Base-by-base conservation (phyloP, 2,888 invertebrate genomes). In the Melieria picta region DNA sequence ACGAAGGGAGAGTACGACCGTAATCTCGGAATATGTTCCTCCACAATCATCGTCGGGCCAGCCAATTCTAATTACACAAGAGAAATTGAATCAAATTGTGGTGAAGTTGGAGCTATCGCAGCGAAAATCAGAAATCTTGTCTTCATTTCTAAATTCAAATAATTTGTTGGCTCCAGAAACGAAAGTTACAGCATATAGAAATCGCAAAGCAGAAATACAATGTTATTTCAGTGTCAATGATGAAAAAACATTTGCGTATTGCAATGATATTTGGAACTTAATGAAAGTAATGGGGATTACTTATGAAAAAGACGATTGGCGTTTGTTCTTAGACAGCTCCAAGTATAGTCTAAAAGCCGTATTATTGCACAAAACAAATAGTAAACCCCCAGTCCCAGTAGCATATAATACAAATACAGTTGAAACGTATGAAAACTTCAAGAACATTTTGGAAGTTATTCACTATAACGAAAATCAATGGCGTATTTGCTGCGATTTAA, bases 291-390 rank as follows among this genome's bases (percentile, higher is more conserved):
- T 65, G 45, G n/a, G 56, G n/a, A 42, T 65, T 56, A 65, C 42
- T 30, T 65, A 65, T 56, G 43, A 65, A 56, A 56, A 52, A 45
- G 55, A 65, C 45, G 65, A 65, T 56, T 65, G 56, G 46, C 43
- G 43, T 42, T 45, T 47, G 45, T 61, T 45, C 46, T 45, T 45
- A 7, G 43, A 10, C 10, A 13, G n/a, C 42, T 65, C 65, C 11
- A 7, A 42, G 56, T 42, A 42, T 43, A 65, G 65, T 13, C 56
- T 56, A 52, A 64, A 64, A 52, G 64, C n/a, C 45, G 56, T 65
- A n/a, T n/a, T 65, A n/a, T 45, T 56, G 42, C 56, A 66, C 48
- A 57, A 66, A 42, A 46, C 66, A n/a, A 66, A 58, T 66, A 16
- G 9, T 48, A 66, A 42, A 11, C 56, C 57, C 13, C 56, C 55